Evolutionary conservation across 2,888 invertebrate species (phyloP).

Genomic region (Notocelia uddmanniana): DNA sequence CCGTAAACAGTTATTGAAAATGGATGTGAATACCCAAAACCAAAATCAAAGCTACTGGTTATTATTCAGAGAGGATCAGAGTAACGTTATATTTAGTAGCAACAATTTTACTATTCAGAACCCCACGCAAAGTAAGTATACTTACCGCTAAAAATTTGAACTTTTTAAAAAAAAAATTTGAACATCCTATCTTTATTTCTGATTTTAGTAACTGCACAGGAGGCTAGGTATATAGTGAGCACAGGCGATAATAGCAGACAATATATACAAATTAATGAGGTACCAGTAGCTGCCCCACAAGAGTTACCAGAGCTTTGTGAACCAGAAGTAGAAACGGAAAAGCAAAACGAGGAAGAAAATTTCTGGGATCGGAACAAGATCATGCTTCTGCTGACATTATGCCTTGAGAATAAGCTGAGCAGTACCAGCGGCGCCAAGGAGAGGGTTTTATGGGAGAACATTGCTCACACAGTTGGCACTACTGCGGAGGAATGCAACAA

Average conservation of each 20-base stretch:
- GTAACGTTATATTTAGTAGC: slow-evolving; percentile 76
- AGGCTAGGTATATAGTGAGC: slow-evolving; percentile 69
- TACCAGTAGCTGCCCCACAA: slow-evolving; percentile 55
- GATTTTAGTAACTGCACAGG: slow-evolving; percentile 67
- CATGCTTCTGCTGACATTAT: slow-evolving; percentile 68
- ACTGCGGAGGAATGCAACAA: slow-evolving; percentile 71
- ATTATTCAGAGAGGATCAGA: slow-evolving; percentile 78
- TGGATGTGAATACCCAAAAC: slow-evolving; percentile 72
- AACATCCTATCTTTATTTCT: background rate
- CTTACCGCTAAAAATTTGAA: background rate
- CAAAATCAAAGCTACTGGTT: slow-evolving; percentile 80
- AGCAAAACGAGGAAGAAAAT: slow-evolving; percentile 61
- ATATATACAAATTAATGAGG: slow-evolving; percentile 67
- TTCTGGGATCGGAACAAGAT: slow-evolving; percentile 78
- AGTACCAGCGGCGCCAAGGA: slow-evolving; percentile 59
- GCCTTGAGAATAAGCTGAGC: slow-evolving; percentile 66
- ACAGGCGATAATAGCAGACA: slow-evolving; percentile 65
- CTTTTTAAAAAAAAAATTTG: background rate
- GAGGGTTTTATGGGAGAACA: slow-evolving; percentile 67
- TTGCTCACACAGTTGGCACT: slow-evolving; percentile 66
- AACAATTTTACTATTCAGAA: slow-evolving; percentile 76
- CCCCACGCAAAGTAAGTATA: slow-evolving; percentile 66
- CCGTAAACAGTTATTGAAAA: slow-evolving; percentile 45
- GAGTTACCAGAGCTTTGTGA: slow-evolving; percentile 52
- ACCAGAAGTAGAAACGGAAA: slow-evolving; percentile 56